Evolutionary conservation across 2,797 vertebrate species (phyloP).

Genomic region (Serranus cabrilla): DNA sequence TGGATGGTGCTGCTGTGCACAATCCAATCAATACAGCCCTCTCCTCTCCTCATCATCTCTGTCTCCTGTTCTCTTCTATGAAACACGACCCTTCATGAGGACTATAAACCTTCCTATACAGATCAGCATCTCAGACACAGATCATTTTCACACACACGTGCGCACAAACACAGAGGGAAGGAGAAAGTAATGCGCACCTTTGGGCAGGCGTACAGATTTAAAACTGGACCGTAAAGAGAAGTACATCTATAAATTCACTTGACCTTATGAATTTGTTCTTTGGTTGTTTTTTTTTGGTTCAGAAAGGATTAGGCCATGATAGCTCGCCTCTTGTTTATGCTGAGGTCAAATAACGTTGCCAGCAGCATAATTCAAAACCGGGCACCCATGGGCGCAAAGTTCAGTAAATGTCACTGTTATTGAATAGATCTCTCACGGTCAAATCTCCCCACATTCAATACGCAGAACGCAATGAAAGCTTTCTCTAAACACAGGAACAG

Average conservation of each 20-base stretch:
- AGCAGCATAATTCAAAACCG: slow-evolving; percentile 83
- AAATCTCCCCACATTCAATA: slow-evolving; percentile 59
- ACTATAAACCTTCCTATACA: slow-evolving; percentile 45
- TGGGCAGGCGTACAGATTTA: neutral
- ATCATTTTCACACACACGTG: slow-evolving; percentile 14
- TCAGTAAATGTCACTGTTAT: slow-evolving; percentile 76
- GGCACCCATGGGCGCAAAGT: slow-evolving; percentile 72
- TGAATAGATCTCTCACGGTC: slow-evolving; percentile 72
- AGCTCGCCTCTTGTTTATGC: slow-evolving; percentile 62
- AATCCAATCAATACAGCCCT: slow-evolving; percentile 71
- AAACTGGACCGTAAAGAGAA: neutral
- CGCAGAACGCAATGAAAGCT: slow-evolving; percentile 28
- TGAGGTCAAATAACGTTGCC: slow-evolving; percentile 79
- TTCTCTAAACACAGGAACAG: neutral
- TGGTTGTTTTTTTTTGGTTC: slow-evolving; percentile 18
- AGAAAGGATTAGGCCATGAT: slow-evolving; percentile 39
- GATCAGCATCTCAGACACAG: slow-evolving; percentile 46
- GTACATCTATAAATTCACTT: slow-evolving; percentile 15
- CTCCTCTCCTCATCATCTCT: slow-evolving; percentile 37
- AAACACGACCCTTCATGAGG: slow-evolving; percentile 64
- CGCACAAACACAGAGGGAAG: slow-evolving; percentile 3
- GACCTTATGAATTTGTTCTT: slow-evolving; percentile 37
- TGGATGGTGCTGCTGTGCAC: slow-evolving; percentile 49
- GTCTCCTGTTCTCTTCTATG: slow-evolving; percentile 57
- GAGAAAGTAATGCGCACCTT: neutral